Evolutionary conservation across 1,140 invertebrate species (phyloP).

Genomic region (Zeugodacus cucurbitae): DNA sequence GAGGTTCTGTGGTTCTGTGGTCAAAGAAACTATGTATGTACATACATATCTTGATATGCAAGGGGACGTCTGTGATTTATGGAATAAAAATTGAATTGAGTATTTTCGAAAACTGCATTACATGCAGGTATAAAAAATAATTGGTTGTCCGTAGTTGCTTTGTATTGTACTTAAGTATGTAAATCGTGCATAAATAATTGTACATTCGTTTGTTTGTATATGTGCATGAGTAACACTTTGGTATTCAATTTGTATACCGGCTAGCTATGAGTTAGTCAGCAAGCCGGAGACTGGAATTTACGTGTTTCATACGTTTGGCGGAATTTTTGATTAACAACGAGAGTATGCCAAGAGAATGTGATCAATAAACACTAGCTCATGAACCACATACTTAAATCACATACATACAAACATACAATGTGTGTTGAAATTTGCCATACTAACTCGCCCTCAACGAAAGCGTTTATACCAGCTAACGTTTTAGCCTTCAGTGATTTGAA

Average conservation of each 20-base stretch:
- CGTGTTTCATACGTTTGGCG: background rate
- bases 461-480: no score
- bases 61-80: background rate
- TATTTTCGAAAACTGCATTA: background rate
- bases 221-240: background rate
- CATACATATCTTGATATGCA: no score
- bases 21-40: background rate
- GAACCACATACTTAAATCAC: background rate
- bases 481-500: no score
- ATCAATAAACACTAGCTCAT: background rate
- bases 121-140: background rate
- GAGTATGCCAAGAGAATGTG: background rate
- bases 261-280: background rate
- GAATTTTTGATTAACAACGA: background rate
- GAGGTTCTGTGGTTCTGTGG: no score
- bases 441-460: no score
- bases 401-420: background rate
- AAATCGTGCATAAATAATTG: background rate
- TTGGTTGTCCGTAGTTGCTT: no score
- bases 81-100: background rate
- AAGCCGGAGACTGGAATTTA: background rate
- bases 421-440: background rate
- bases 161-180: background rate
- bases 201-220: background rate
- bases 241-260: background rate